phyloP scores from a whole-genome alignment of 2,113 vertebrate genomes.

The Scatophagus argus region DNA sequence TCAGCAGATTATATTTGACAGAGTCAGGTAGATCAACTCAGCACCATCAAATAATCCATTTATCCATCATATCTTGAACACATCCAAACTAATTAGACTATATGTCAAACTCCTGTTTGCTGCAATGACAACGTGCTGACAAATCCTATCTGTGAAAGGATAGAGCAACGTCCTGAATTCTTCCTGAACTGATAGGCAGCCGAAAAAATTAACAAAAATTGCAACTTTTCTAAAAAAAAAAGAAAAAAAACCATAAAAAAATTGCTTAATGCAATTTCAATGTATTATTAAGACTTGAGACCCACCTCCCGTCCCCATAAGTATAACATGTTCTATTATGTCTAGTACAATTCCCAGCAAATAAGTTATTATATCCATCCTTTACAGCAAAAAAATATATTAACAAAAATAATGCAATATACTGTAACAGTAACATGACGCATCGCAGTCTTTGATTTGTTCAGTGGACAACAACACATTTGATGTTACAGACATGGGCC shows the following conservation, averaged over 20 bases:
- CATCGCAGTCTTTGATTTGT: conserved; percentile 67
- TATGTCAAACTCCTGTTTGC: conserved; percentile 88
- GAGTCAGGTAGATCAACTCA: conserved; percentile 97
- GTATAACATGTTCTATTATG: conserved; percentile 73
- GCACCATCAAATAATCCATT: conserved; percentile 92
- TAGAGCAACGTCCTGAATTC: conserved; percentile 79
- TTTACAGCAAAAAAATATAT: conserved; percentile 80
- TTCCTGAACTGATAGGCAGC: conserved; percentile 77
- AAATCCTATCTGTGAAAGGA: conserved; percentile 72
- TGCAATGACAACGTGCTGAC: conserved; percentile 84
- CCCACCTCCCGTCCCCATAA: conserved; percentile 71
- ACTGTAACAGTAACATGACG: conserved; percentile 66
- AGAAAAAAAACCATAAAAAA: conserved; percentile 58
- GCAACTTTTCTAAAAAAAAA: conserved; percentile 49
- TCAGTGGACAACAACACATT: conserved; percentile 68
- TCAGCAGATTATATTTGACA: conserved; percentile 97
- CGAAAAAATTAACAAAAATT: conserved; percentile 63
- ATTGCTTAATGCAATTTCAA: conserved; percentile 78
- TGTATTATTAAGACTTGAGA: conserved; percentile 84
- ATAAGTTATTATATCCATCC: conserved; percentile 78
- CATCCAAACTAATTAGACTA: conserved; percentile 86
- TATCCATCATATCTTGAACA: conserved; percentile 78
- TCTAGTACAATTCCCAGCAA: conserved; percentile 77
- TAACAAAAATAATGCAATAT: conserved; percentile 76
- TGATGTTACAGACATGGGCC: conserved; percentile 60